Evolutionary conservation across 2,797 vertebrate species (phyloP), one percentile per base, ranked within the genome.

Genomic region (Siniperca undulata): DNA sequence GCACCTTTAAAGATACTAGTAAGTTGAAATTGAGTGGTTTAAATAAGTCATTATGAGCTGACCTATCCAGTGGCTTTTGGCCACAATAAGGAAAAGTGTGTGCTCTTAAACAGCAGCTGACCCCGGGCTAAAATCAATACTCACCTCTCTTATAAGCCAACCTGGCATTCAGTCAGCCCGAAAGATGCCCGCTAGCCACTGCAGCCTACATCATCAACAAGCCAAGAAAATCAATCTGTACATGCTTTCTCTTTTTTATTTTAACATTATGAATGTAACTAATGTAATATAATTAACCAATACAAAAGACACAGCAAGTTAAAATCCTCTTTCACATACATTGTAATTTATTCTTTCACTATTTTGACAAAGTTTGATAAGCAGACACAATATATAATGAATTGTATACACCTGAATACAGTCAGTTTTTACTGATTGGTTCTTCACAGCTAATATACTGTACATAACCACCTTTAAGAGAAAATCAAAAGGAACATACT

Each of bases 281-380:
- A 30, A 30, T 30, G 30, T 30, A 30, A 30, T 30, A 3, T 30
- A 3, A 30, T 78, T 74, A 42, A 69, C 72, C 16, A 53, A 69
- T 66, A 90, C 48, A 86, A 88, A 79, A 85, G 46, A 72, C 61
- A 74, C n/a, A 58, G 30, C 46, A 60, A 61, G 55, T 65, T 79
- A 70, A 80, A 88, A 58, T 73, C 17, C 52, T 82, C 58, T 88
- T 90, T 86, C 65, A 85, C 86, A 86, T 88, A 87, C 64, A 88
- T 44, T 73, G 60, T 74, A 48, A 78, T 93, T 94, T 90, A 93
- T 91, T 95, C 74, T 86, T 91, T 90, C 71, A 91, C 85, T 75
- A 88, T 84, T 88, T 91, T 78, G 81, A 93, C 89, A 90, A 74
- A 81, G 65, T 83, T 67, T 77, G 59, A 73, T 72, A 85, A 87